Percentiles rank a stretch among this genome's conserved stretches.
Evolutionary conservation across 2,888 invertebrate species (phyloP).

Genomic region (Syrista parreyssii): DNA sequence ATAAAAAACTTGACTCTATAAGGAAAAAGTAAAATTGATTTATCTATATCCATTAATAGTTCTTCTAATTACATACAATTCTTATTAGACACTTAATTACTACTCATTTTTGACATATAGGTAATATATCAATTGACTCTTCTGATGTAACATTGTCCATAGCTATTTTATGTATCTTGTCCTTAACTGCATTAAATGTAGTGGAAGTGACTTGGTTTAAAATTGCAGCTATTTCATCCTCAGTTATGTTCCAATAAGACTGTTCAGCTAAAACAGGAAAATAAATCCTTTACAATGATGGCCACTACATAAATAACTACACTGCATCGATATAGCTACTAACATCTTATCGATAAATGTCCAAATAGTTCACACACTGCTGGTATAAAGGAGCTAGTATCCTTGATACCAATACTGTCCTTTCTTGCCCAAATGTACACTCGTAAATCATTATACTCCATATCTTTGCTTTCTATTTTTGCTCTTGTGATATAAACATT

Average conservation of each 20-base stretch:
- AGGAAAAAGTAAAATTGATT: neutral
- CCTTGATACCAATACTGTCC: conserved; percentile 70
- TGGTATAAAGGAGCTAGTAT: conserved; percentile 72
- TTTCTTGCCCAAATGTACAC: conserved; percentile 77
- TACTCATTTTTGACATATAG: neutral
- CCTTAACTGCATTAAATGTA: conserved; percentile 34
- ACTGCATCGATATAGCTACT: conserved; percentile 34
- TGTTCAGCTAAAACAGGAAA: conserved; percentile 43
- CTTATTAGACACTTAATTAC: neutral
- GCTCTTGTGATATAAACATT: conserved; percentile 79
- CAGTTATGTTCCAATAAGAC: conserved; percentile 41
- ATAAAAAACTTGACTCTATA: neutral
- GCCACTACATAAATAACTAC: neutral
- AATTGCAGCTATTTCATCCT: conserved; percentile 38
- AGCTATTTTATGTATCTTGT: conserved; percentile 10
- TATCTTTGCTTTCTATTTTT: conserved; percentile 41
- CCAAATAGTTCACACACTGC: conserved; percentile 85
- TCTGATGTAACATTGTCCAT: neutral
- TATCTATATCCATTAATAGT: neutral
- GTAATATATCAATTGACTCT: neutral
- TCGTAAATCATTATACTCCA: conserved; percentile 66
- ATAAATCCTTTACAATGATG: conserved; percentile 13
- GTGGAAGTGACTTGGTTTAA: conserved; percentile 38
- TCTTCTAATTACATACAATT: no score
- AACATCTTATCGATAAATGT: conserved; percentile 78